Base-by-base conservation (phyloP, 1,140 invertebrate genomes). In the Rhagoletis pomonella region DNA sequence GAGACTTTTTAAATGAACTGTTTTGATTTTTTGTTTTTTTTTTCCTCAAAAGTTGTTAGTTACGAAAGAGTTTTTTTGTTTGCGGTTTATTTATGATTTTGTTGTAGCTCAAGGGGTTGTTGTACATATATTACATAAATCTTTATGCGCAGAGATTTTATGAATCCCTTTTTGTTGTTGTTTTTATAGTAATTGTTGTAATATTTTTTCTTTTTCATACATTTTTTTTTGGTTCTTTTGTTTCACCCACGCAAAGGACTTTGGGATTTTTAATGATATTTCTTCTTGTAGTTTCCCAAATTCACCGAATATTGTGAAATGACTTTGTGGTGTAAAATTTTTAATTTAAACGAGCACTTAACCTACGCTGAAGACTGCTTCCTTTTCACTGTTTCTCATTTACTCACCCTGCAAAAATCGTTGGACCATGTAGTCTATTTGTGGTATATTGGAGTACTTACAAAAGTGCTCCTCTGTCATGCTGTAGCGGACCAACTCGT, bases 311-410 rank as follows among this genome's bases (percentile, higher is more conserved):
- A 73, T 73, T 47, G 14, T 47, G 17, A 81, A 81, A 81, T 7
- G 50, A 81, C 12, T 81, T 29, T 81, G 9, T 55, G 73, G 50
- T 81, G 73, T 81, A 55, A 81, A 81, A 47, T 81, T 81, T 81
- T 81, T 81, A 81, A 81, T 81, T 81, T 81, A 81, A 81, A 58
- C n/a, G 73, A 29, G 0, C 73, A 12, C 29, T 81, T 81, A 81
- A 50, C n/a, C n/a, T 81, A 19, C 19, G 44, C 50, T 50, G 73
- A 62, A 17, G 60, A 62, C 17, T 10, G 9, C 60, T 62, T 62
- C 60, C 17, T 62, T n/a, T 62, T 62, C 12, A 9, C 50, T 55
- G 50, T 55, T 73, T 65, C n/a, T 4, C n/a, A 47, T 47, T 73
- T 73, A 9, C 4, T 12, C 42, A 6, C 4, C 4, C n/a, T n/a